Evolutionary conservation across 2,113 vertebrate genomes (phyloP).

Genomic region (Genyomyrus donnyi): DNA sequence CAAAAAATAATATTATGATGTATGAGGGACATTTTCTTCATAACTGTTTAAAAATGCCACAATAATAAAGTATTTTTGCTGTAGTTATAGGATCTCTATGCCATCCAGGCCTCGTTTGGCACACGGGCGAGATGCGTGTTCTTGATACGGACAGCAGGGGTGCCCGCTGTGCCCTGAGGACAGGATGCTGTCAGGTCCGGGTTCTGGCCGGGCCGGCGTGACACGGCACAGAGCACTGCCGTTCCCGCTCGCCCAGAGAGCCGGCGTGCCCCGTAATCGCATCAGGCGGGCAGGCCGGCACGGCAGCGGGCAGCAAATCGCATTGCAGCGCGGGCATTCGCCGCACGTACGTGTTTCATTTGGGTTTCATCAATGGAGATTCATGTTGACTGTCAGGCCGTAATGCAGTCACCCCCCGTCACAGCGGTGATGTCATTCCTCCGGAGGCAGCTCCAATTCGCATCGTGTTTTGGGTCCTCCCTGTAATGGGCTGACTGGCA

Average conservation of each 20-base stretch:
- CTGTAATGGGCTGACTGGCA: background rate
- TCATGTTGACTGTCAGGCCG: conserved; percentile 35
- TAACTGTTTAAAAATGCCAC: background rate
- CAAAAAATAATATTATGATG: background rate
- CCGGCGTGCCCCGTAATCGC: conserved; percentile 49
- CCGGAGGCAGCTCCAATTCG: background rate
- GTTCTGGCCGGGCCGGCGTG: conserved; percentile 17
- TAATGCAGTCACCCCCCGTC: conserved; percentile 1
- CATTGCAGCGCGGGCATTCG: conserved; percentile 48
- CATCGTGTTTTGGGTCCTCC: background rate
- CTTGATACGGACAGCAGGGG: conserved; percentile 2
- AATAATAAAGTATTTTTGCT: background rate
- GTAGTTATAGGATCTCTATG: background rate
- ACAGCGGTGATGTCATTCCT: background rate
- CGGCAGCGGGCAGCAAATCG: conserved; percentile 54
- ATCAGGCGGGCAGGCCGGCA: conserved; percentile 39
- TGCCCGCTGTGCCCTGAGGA: background rate
- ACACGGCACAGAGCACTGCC: conserved; percentile 37
- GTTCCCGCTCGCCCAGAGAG: conserved; percentile 44
- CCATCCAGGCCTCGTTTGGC: background rate
- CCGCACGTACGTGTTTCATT: conserved; percentile 33
- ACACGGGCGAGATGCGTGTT: conserved; percentile 8
- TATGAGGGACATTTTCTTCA: background rate
- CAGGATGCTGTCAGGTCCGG: conserved; percentile 23
- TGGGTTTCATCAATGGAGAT: conserved; percentile 46